Evolutionary conservation across 2,113 vertebrate genomes (phyloP).

Genomic region (Coracopsis vasa): DNA sequence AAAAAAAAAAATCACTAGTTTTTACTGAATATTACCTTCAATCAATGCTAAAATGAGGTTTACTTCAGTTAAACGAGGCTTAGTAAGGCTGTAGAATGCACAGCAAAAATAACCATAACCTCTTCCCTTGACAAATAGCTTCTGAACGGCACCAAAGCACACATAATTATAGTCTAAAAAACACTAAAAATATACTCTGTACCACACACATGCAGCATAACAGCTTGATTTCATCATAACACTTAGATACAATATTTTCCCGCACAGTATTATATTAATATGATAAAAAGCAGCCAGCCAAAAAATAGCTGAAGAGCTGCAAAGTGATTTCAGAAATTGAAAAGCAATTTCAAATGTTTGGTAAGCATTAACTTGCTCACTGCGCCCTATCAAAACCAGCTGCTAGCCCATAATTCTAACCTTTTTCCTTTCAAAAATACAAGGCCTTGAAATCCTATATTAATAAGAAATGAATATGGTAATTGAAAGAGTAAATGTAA

Average conservation of each 20-base stretch:
- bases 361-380: slow-evolving; percentile 22
- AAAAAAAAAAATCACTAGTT: neutral
- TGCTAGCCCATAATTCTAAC: slow-evolving; percentile 54
- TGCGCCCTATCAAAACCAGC: slow-evolving; percentile 2
- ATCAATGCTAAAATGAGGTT: neutral
- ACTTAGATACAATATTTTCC: slow-evolving; percentile 50
- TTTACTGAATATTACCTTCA: neutral
- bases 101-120: slow-evolving; percentile 68
- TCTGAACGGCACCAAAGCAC: slow-evolving; percentile 63
- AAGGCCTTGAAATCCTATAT: slow-evolving; percentile 25
- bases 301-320: slow-evolving; percentile 47
- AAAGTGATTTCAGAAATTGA: slow-evolving; percentile 33
- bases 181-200: slow-evolving; percentile 65
- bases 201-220: slow-evolving; percentile 65
- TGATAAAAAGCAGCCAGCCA: slow-evolving; percentile 50
- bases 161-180: slow-evolving; percentile 62
- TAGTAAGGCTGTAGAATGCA: slow-evolving; percentile 28
- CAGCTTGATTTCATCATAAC: slow-evolving; percentile 65
- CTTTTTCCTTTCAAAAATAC: slow-evolving; percentile 38
- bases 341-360: slow-evolving; percentile 24
- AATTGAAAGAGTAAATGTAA: slow-evolving; percentile 49
- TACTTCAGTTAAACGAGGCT: slow-evolving; percentile 14
- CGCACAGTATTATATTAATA: slow-evolving; percentile 59
- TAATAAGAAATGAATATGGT: slow-evolving; percentile 39
- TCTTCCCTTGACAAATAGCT: slow-evolving; percentile 66